Conservation (phyloP, 2,888 invertebrate genomes). For the Acanthosepion lycidas region DNA sequence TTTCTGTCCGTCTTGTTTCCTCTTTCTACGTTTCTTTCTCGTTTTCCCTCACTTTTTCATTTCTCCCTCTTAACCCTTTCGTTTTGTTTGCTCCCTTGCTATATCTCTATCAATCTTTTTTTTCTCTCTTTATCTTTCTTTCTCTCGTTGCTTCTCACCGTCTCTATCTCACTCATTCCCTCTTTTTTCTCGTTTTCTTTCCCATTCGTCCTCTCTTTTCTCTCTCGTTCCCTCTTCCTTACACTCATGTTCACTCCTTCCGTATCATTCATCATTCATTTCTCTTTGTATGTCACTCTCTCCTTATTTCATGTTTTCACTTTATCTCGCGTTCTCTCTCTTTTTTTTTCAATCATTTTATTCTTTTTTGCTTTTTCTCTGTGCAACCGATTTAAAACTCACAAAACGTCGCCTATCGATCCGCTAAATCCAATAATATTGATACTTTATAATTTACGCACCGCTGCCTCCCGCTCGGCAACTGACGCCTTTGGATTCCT, state of each 20-base stretch:
- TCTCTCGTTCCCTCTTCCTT: not conserved
- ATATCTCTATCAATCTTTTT: not conserved
- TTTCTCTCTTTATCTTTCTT: not conserved
- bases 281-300: not conserved
- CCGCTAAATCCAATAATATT: constrained; percentile 8
- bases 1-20: no score
- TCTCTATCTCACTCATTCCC: not conserved
- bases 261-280: not conserved
- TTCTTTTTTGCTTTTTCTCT: not conserved
- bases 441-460: constrained; percentile 33
- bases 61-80: no score
- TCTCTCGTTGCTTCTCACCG: not conserved
- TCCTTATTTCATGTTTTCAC: not conserved
- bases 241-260: not conserved
- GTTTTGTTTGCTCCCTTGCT: no score
- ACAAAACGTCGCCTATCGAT: not conserved
- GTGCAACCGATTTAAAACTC: not conserved
- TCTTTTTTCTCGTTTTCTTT: not conserved
- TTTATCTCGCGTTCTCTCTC: not conserved
- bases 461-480: not conserved
- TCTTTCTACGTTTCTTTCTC: no score
- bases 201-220: not conserved
- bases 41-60: no score
- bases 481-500: not conserved
- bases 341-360: not conserved